Evolutionary conservation across 1,140 invertebrate species (phyloP).

Genomic region (Trichogramma pretiosum): DNA sequence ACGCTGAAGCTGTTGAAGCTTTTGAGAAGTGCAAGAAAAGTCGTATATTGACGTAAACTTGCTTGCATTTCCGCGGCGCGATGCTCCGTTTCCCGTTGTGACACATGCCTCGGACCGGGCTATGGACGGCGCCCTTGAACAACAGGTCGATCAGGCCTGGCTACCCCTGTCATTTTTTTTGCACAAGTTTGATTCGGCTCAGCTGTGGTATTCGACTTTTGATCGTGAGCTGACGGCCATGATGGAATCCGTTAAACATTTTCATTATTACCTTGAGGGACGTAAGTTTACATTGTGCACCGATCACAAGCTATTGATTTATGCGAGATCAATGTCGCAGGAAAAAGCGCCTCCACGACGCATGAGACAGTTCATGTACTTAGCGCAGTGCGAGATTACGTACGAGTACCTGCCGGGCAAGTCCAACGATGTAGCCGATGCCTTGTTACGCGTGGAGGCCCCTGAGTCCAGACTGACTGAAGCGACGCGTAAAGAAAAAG

Average conservation of each 20-base stretch:
- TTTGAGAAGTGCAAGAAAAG: constrained; percentile 25
- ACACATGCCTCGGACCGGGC: not conserved
- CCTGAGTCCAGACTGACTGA: too few relatives aligned
- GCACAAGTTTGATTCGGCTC: constrained; percentile 11
- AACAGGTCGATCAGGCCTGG: not conserved
- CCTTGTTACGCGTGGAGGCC: too few relatives aligned
- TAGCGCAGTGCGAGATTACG: constrained; percentile 2
- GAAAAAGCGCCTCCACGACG: constrained; percentile 9
- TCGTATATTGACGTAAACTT: not conserved
- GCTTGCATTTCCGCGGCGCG: not conserved
- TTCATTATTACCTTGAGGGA: constrained; percentile 26
- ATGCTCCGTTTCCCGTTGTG: not conserved
- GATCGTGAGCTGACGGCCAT: constrained; percentile 29
- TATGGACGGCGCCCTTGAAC: not conserved
- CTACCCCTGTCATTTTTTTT: constrained; percentile 9
- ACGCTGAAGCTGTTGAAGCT: constrained; percentile 19
- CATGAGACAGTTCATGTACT: not conserved
- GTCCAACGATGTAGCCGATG: constrained; percentile 1
- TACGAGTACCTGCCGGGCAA: not conserved
- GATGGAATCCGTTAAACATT: constrained; percentile 27
- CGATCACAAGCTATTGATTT: constrained; percentile 16
- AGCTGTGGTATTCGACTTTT: constrained; percentile 27
- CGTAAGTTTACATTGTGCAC: constrained; percentile 15
- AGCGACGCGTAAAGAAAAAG: too few relatives aligned
- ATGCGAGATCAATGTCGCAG: constrained; percentile 6